Evolutionary conservation across 2,888 invertebrate species (phyloP).

Genomic region (Litoditis marina): DNA sequence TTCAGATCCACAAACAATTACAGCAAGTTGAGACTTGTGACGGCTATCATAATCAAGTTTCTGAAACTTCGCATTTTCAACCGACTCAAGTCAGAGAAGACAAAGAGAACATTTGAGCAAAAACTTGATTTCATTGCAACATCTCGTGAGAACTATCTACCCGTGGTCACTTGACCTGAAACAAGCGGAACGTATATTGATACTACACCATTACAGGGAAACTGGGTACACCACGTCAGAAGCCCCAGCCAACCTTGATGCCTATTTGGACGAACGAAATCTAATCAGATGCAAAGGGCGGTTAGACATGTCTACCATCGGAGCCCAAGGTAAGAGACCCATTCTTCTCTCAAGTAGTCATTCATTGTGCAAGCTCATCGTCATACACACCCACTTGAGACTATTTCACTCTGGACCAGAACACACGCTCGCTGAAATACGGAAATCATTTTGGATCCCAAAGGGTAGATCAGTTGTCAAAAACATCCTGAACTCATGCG

Average conservation of each 20-base stretch:
- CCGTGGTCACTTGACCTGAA: no score
- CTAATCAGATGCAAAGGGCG: conserved; percentile 1
- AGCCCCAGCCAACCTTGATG: not conserved
- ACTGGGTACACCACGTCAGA: no score
- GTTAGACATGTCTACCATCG: not conserved
- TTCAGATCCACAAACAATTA: no score
- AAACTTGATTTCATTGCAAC: no score
- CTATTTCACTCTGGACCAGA: conserved; percentile 4
- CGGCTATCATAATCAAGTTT: no score
- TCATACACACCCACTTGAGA: not conserved
- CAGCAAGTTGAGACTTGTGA: no score
- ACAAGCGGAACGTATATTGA: no score
- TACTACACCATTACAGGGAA: no score
- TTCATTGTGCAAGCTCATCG: not conserved
- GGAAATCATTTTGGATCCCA: conserved; percentile 12
- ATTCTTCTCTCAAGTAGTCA: not conserved
- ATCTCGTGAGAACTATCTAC: no score
- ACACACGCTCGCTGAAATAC: conserved; percentile 1
- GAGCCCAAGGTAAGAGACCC: not conserved
- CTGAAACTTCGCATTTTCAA: no score
- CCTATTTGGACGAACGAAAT: not conserved
- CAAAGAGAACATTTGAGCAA: no score
- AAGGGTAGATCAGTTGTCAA: not conserved
- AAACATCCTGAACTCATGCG: not conserved
- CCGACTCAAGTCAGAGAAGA: no score